phyloP scores from a whole-genome alignment of 2,113 vertebrate species.

The Tauraco erythrolophus region DNA sequence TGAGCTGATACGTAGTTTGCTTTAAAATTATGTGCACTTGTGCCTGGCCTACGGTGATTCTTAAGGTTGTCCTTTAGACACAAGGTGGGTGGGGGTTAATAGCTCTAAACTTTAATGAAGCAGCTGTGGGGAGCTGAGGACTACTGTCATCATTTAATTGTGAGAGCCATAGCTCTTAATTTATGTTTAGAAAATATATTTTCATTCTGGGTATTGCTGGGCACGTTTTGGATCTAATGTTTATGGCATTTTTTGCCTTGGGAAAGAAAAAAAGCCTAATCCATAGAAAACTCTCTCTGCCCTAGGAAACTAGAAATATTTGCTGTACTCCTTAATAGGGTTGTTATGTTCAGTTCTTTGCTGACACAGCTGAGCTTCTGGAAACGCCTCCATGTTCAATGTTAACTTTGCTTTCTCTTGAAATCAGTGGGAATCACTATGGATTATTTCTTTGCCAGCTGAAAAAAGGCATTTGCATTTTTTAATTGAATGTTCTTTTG shows the following conservation, averaged over 20 bases:
- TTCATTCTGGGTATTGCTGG: not conserved
- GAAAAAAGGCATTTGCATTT: slow-evolving; percentile 55
- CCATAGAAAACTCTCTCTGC: slow-evolving; percentile 1
- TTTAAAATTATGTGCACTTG: slow-evolving; percentile 63
- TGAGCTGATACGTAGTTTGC: slow-evolving; percentile 72
- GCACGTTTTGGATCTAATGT: not conserved
- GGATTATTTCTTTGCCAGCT: slow-evolving; percentile 43
- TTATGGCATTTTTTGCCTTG: not conserved
- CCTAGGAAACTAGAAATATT: slow-evolving; percentile 25
- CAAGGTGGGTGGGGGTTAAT: not conserved
- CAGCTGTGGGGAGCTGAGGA: not conserved
- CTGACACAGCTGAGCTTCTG: slow-evolving; percentile 32
- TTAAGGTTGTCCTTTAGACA: slow-evolving; percentile 24
- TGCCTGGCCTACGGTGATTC: slow-evolving; percentile 5
- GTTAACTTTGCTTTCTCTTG: slow-evolving; percentile 44
- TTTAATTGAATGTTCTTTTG: slow-evolving; percentile 58
- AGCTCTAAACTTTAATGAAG: not conserved
- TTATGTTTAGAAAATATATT: not conserved
- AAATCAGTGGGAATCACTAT: slow-evolving; percentile 46
- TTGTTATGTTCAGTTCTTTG: slow-evolving; percentile 42
- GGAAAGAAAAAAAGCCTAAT: slow-evolving; percentile 7
- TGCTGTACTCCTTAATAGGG: not conserved
- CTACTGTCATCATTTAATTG: slow-evolving; percentile 20
- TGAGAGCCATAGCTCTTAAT: not conserved
- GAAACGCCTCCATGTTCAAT: not conserved